These are phyloP conservation scores for Leptoteleia sp. DNA, from an alignment of 1,140 invertebrate species.

Conservation along the genomic window DNA sequence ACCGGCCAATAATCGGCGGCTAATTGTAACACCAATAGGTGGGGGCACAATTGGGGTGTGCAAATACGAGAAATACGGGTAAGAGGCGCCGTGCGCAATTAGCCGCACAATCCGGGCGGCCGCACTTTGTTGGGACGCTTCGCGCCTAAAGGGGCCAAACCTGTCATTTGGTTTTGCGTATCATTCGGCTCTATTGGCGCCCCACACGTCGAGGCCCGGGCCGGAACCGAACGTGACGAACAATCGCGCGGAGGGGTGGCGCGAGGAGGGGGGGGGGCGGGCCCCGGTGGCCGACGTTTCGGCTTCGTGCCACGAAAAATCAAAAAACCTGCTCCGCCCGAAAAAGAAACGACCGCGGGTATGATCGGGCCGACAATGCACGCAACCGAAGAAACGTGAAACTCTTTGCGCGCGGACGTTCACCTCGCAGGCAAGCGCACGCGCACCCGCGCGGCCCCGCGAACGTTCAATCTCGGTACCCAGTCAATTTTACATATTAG, in stretches of 20 bases:
- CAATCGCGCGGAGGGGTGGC: no score
- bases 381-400: conserved; percentile 61
- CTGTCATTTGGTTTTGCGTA: conserved; percentile 54
- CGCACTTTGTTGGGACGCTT: conserved; percentile 44
- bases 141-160: conserved; percentile 26
- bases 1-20: conserved; percentile 1
- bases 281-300: not conserved
- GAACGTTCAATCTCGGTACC: conserved; percentile 20
- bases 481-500: conserved; percentile 38
- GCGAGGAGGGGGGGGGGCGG: no score
- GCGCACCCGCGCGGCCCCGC: not conserved
- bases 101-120: not conserved
- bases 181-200: conserved; percentile 26
- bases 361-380: conserved; percentile 59
- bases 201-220: conserved; percentile 40
- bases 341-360: conserved; percentile 37
- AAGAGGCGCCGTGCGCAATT: conserved; percentile 17
- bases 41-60: conserved; percentile 30
- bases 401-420: conserved; percentile 50
- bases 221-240: conserved; percentile 21
- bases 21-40: conserved; percentile 21
- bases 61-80: conserved; percentile 27
- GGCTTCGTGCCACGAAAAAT: conserved; percentile 32
- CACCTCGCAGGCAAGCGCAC: conserved; percentile 41
- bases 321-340: conserved; percentile 35